Base-by-base conservation (phyloP, 2,113 vertebrate genomes). In the Atlantisia rogersi region DNA sequence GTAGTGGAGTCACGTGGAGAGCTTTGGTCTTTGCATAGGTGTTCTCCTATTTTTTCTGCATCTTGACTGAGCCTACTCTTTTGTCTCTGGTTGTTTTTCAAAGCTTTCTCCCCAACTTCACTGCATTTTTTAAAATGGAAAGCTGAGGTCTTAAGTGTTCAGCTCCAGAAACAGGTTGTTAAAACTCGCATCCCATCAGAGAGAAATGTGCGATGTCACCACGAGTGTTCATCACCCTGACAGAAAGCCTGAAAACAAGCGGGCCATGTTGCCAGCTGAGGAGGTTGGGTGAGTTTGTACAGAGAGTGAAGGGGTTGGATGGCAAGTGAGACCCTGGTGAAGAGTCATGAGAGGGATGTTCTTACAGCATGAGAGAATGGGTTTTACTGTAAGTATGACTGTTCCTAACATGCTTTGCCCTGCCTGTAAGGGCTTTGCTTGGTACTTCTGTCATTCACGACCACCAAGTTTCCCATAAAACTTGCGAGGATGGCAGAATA, bases 1-100 rank as follows among this genome's bases (percentile, higher is more conserved):
- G 18, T 53, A 19, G 39, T 2, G 14, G 26, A 71, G 58, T 24
- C 6, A 4, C 1, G 4, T 19, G 0, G 1, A 82, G 15, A 59
- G 7, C 25, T 79, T 87, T 84, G 4, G 7, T 82, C 32, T 82
- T 76, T 4, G 20, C 67, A 78, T 74, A 55, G 6, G 11, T 9
- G 3, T 69, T 75, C 4, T 76, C 55, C 26, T 76, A 2, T 22
- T 70, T 92, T 92, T 86, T 37, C 12, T 63, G 4, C 55, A 8
- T 71, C 56, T 50, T 84, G 4, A 55, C 52, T 48, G 60, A 95
- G 31, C 32, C 55, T 86, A 19, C 55, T 62, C 13, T 52, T 88
- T 86, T 70, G 20, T 40, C 40, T 76, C 19, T 53, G 55, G 55
- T 88, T 8, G 3, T 77, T 88, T 86, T 80, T 53, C 56, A 60